Evolutionary conservation across 2,888 invertebrate genomes (phyloP).

Genomic region (Timandra comae): DNA sequence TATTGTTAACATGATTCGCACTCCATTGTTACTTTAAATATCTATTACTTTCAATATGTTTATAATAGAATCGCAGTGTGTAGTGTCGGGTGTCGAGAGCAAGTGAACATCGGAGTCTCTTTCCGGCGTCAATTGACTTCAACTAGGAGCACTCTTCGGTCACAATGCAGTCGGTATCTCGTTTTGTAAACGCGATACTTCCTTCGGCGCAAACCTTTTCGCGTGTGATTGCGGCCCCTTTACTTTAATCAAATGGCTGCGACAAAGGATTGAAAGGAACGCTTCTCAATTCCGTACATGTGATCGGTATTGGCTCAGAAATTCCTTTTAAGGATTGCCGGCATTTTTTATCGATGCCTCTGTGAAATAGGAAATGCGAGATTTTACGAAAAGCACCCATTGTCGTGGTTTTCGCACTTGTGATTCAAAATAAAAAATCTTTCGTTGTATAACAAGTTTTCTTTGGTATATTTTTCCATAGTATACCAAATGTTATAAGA

Average conservation of each 20-base stretch:
- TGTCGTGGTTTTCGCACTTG: too few relatives aligned
- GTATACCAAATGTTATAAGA: too few relatives aligned
- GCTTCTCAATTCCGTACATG: conserved; percentile 63
- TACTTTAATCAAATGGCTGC: conserved; percentile 72
- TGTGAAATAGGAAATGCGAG: conserved; percentile 27
- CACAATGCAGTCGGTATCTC: conserved; percentile 68
- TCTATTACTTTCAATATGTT: conserved; percentile 49
- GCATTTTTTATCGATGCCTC: conserved; percentile 49
- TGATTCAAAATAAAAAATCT: too few relatives aligned
- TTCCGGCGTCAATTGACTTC: conserved; percentile 59
- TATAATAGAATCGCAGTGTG: conserved; percentile 20
- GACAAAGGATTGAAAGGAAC: conserved; percentile 74
- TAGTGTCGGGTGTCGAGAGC: conserved; percentile 49
- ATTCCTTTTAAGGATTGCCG: conserved; percentile 55
- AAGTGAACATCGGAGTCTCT: conserved; percentile 46
- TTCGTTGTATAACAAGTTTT: too few relatives aligned
- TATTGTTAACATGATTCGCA: too few relatives aligned
- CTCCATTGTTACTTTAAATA: conserved; percentile 38
- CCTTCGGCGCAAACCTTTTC: conserved; percentile 60
- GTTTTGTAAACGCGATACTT: conserved; percentile 76
- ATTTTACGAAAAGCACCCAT: conserved; percentile 17
- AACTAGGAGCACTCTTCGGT: conserved; percentile 44
- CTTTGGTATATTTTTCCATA: too few relatives aligned
- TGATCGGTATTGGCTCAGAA: conserved; percentile 65
- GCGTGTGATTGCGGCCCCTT: conserved; percentile 71